Base-by-base conservation (phyloP, 2,888 invertebrate species). In the Rotaria macrura region DNA sequence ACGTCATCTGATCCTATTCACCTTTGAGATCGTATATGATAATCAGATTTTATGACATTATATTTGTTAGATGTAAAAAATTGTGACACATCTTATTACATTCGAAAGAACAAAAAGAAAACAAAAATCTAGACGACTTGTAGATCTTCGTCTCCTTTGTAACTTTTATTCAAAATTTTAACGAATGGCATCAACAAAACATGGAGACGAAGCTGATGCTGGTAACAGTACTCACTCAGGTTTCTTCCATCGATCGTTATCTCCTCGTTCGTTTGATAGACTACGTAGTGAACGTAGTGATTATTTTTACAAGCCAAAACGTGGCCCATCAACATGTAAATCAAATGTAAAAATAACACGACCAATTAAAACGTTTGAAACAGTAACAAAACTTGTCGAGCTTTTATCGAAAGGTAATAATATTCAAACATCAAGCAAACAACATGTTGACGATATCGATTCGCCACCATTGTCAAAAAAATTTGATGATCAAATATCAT, bases 11-110 rank as follows among this genome's bases (percentile, higher is more conserved):
- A 65, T 65, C 65, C 65, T 29, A 34, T 65, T 65, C 65, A 65
- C 65, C 65, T 65, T 65, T 57, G 17, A 65, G 65, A 34, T 65
- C 65, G 14, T 65, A 34, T 65, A 65, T 34, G 65, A 65, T 65
- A 65, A 65, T 65, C 65, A 65, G 65, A 2, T 65, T 65, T 65
- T 65, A 65, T 65, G 65, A 65, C 65, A 65, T 65, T 65, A 65
- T 65, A 29, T 65, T 65, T 65, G 65, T 65, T 65, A 29, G 65
- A 65, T 65, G 29, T 65, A 34, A 29, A 65, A n/a, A 65, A 65
- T 34, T 65, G 65, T 65, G 29, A 65, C 29, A 65, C 34, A 29
- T 65, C 65, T 65, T 55, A n/a, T 55, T 55, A 55, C n/a, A 55
- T n/a, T 55, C 55, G 55, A 29, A 17, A 65, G 17, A 65, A 29